Percentiles rank a stretch among this genome's conserved stretches.
Conservation (phyloP, 2,113 vertebrate genomes). For the Sclerurus mexicanus region DNA sequence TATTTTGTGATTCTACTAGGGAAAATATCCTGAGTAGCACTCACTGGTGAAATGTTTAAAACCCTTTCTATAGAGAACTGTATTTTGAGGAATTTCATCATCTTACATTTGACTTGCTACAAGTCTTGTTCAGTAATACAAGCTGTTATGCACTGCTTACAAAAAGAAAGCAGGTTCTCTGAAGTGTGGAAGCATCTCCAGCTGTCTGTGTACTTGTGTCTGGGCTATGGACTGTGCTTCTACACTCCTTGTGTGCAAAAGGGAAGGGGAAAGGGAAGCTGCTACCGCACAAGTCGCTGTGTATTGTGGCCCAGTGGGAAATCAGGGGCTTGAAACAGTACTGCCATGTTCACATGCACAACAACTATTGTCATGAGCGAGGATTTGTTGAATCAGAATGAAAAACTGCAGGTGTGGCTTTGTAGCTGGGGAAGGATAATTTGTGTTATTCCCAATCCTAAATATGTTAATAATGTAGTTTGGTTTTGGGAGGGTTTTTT, state of each 20-base stretch:
- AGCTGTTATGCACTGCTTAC: not conserved
- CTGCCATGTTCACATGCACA: not conserved
- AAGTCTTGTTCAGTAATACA: not conserved
- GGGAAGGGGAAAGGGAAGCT: not conserved
- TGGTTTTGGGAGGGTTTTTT: not conserved
- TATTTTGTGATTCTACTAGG: not conserved
- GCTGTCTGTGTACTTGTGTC: not conserved
- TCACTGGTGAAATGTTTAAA: not conserved
- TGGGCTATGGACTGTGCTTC: not conserved
- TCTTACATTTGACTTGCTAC: not conserved
- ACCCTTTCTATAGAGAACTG: rapidly evolving
- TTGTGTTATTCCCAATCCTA: not conserved
- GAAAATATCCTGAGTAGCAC: not conserved
- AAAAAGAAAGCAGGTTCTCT: not conserved
- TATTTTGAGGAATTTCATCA: not conserved
- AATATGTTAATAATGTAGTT: not conserved
- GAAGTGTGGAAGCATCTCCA: not conserved
- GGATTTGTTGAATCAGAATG: not conserved
- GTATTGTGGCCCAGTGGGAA: not conserved
- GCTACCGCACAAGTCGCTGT: rapidly evolving
- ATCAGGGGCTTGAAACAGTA: not conserved
- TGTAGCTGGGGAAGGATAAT: not conserved
- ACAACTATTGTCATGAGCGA: not conserved
- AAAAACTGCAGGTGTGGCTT: not conserved
- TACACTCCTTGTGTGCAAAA: not conserved